A percentile compares a stretch with the other conserved stretches of the same genome.
These are phyloP conservation scores for Gymnothorax javanicus DNA, from an alignment of 2,797 vertebrate species.

Conservation along the genomic window DNA sequence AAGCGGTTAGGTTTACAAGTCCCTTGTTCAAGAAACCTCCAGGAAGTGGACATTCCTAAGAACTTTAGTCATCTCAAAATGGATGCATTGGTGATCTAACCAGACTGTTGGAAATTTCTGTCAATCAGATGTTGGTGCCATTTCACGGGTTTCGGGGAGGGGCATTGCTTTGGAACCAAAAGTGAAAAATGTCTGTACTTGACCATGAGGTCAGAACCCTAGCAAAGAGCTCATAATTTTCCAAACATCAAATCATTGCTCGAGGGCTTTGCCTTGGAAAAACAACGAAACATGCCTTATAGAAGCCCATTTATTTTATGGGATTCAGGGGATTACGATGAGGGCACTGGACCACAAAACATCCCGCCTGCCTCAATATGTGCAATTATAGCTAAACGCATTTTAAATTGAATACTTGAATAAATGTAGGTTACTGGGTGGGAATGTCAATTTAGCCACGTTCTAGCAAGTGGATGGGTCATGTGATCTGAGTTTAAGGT, in stretches of 20 bases:
- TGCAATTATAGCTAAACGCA: background rate
- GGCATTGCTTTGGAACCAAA: background rate
- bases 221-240: slow-evolving; percentile 4
- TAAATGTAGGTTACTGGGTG: background rate
- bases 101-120: background rate
- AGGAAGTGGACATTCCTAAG: background rate
- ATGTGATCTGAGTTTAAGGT: background rate
- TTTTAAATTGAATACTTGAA: background rate
- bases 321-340: background rate
- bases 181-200: background rate
- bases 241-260: background rate
- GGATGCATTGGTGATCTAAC: slow-evolving; percentile 15
- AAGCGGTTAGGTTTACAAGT: background rate
- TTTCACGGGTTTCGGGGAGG: background rate
- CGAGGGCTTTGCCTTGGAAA: background rate
- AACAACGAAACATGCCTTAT: background rate
- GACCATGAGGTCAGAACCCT: background rate
- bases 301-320: background rate
- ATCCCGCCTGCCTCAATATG: background rate
- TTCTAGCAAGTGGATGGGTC: background rate
- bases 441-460: background rate
- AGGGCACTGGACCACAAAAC: background rate
- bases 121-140: slow-evolving; percentile 5
- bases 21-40: background rate
- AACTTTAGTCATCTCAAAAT: background rate